Base-by-base conservation (phyloP, 1,140 invertebrate genomes). In the Monomorium pharaonis region DNA sequence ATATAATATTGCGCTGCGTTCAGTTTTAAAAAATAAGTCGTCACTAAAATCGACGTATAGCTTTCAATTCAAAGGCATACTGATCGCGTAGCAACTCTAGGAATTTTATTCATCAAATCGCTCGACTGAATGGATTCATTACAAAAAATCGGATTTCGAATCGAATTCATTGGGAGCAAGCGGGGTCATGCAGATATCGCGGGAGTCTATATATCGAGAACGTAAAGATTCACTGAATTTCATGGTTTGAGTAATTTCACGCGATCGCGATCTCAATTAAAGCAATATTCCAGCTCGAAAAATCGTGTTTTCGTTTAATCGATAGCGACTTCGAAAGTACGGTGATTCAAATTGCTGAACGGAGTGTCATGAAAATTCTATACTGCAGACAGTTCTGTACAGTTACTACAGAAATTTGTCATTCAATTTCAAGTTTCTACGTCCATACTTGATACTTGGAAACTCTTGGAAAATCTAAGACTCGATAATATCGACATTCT, bases 221-320 rank as follows among this genome's bases (percentile, higher is more conserved):
- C 78, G 78, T 83, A 74, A 83, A 83, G 78, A 83, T 51, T 74
- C 78, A 83, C 67, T 83, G 78, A 83, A 83, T 83, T 83, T 83
- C 78, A 83, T 83, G 78, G 78, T 83, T 83, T 83, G 78, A 83
- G 78, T 83, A 83, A 83, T 83, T 83, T 83, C 78, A 83, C 78
- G 78, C 78, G 78, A 83, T 83, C 78, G 78, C 78, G 78, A 74
- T 83, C 78, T 83, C 78, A 83, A 83, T 83, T 83, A 83, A 83
- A 83, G 78, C 54, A 83, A 83, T 83, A 83, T 74, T 83, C 67
- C 78, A 74, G 78, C 67, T 74, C 78, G 54, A 83, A 83, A 83
- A 83, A 83, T 83, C 67, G 67, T 51, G 14, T 83, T 83, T 72
- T 33, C 24, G 27, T 74, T 9, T 33, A 42, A 81, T 58, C 33